Percentiles rank a stretch among this genome's conserved stretches.
Conservation (phyloP, 92 coral and sea anemone species). For the Palythoa grandiflora region DNA sequence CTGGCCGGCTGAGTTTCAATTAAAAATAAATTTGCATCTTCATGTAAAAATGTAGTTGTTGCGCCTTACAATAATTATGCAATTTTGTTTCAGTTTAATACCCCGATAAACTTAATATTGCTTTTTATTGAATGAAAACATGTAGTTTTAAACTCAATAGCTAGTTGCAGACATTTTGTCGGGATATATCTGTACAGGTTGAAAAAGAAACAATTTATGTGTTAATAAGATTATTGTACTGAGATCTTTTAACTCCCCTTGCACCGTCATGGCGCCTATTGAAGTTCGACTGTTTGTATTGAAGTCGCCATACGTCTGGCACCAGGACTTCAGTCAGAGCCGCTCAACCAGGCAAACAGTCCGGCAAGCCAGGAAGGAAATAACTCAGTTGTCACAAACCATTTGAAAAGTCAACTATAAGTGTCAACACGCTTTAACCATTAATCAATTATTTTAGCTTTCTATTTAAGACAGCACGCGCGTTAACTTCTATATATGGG, state of each 20-base stretch:
- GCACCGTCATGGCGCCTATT: conserved; percentile 31
- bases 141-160: neutral
- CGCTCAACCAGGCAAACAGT: neutral
- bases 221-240: conserved; percentile 28
- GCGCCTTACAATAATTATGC: neutral
- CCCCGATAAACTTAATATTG: neutral
- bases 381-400: neutral
- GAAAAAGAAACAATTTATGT: conserved; percentile 6
- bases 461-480: neutral
- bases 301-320: conserved; percentile 32
- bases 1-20: too few species aligned
- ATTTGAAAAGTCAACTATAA: neutral
- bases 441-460: conserved; percentile 19
- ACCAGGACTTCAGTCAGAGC: neutral
- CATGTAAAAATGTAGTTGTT: neutral
- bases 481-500: too few species aligned
- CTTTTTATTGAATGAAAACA: neutral
- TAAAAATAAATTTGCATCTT: too few species aligned
- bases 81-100: neutral
- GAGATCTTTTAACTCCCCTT: conserved; percentile 33
- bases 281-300: conserved; percentile 5
- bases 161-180: neutral
- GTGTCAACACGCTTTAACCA: conserved; percentile 31
- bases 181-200: neutral
- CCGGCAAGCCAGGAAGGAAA: neutral